Base-by-base conservation (phyloP, 2,797 vertebrate genomes). In the Taenioides sp. region DNA sequence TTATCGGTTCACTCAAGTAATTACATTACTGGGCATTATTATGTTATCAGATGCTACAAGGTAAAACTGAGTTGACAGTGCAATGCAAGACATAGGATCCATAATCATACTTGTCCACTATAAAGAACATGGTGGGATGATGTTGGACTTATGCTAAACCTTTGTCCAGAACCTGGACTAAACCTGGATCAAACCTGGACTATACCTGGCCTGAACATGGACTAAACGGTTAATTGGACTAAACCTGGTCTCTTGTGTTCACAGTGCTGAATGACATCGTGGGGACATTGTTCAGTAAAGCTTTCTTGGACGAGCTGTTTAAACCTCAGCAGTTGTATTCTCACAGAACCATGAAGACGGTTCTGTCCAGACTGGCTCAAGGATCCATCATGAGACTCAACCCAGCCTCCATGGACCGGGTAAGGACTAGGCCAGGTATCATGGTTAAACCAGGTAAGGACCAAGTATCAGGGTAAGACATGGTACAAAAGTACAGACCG, bases 341-440 rank as follows among this genome's bases (percentile, higher is more conserved):
- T 54, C 97, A 97, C 87, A 94, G 95, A 76, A 96, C 96, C 0
- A 81, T 98, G 81, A 94, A 95, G 69, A 96, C 95, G 0, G 91
- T 99, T 66, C 93, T 97, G 0, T 95, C 96, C 69, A 95, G 96
- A 2, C 84, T 98, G 23, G 97, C 96, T 0, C 97, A 99, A 4
- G 63, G 95, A 52, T 98, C 97, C 47, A 98, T 99, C 79, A 96
- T 98, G 96, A 95, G 94, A 65, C 90, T 99, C 52, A 97, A 96
- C 91, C 93, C 93, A 11, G 94, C 95, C 75, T 99, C 97, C 89
- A 98, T 98, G 97, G 96, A 98, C 79, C 95, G 94, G 95, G 97
- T 98, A 83, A 0, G 81, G 69, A 23, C 31, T 40, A 16, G 58
- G 25, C 1, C 50, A 1, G 12, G 40, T 14, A 2, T 43, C 40